Conservation (phyloP, 2,888 invertebrate species). For the Euspilapteryx auroguttella region DNA sequence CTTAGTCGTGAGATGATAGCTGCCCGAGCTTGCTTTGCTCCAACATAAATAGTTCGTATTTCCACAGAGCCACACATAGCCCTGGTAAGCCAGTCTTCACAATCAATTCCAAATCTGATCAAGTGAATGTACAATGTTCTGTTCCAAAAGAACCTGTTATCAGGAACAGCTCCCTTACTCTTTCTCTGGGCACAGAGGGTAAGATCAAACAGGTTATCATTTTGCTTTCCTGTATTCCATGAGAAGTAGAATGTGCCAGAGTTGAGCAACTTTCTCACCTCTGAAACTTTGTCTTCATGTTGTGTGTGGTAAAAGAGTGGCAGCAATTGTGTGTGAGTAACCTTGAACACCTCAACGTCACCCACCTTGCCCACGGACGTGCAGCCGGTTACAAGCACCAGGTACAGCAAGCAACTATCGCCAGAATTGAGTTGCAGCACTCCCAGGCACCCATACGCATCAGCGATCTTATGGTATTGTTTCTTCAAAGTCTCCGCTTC, state of each 20-base stretch:
- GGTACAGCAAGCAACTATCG: conserved; percentile 80
- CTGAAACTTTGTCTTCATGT: conserved; percentile 64
- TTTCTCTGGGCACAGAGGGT: conserved; percentile 93
- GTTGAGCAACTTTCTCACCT: conserved; percentile 84
- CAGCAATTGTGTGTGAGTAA: conserved; percentile 90
- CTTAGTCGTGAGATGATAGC: conserved; percentile 95
- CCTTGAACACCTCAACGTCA: conserved; percentile 92
- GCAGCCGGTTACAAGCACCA: conserved; percentile 94
- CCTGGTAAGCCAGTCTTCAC: conserved; percentile 88
- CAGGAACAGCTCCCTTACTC: conserved; percentile 77
- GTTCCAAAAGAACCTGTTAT: conserved; percentile 99
- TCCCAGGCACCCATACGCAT: conserved; percentile 96
- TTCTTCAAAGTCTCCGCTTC: conserved; percentile 90
- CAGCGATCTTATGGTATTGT: conserved; percentile 87
- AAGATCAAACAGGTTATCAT: conserved; percentile 75
- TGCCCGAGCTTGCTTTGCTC: conserved; percentile 90
- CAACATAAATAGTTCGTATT: conserved; percentile 97
- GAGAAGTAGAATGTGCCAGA: conserved; percentile 99
- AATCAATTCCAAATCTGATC: conserved; percentile 88
- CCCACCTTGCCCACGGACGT: conserved; percentile 95
- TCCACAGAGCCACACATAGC: conserved; percentile 98
- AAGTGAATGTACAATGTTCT: conserved; percentile 93
- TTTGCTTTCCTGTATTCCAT: conserved; percentile 63
- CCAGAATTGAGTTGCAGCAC: conserved; percentile 87
- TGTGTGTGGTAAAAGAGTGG: conserved; percentile 76